A percentile compares a stretch with the other conserved stretches of the same genome.
These are phyloP conservation scores for Venturia canescens DNA, from an alignment of 1,140 invertebrate species.

Conservation along the genomic window DNA sequence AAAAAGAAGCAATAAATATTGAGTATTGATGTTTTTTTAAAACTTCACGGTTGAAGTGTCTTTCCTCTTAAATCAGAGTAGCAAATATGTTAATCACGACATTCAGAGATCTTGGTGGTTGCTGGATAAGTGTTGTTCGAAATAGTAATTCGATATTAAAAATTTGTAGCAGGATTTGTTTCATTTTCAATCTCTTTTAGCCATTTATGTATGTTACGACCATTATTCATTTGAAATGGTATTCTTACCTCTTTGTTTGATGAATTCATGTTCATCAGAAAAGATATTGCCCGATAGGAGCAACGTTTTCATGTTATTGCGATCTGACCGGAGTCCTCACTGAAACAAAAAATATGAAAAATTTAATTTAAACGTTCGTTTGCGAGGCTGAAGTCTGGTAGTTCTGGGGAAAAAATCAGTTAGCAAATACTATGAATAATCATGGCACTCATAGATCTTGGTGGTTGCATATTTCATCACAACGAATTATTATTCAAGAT, in stretches of 20 bases:
- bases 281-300: too few species aligned
- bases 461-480: slow-evolving; percentile 53
- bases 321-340: not conserved
- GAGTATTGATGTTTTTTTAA: not conserved
- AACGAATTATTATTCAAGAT: too few species aligned
- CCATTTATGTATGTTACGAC: too few species aligned
- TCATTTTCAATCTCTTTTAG: too few species aligned
- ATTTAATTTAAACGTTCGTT: not conserved
- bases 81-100: slow-evolving; percentile 60
- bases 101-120: slow-evolving; percentile 62
- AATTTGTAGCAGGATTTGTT: too few species aligned
- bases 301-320: too few species aligned
- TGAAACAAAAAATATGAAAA: not conserved
- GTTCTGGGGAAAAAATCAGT: slow-evolving; percentile 47
- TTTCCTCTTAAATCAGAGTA: slow-evolving; percentile 39
- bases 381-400: not conserved
- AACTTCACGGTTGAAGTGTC: not conserved
- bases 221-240: too few species aligned
- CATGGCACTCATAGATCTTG: slow-evolving; percentile 63
- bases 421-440: slow-evolving; percentile 61
- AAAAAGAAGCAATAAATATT: not conserved
- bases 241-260: too few species aligned
- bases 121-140: too few species aligned
- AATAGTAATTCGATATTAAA: too few species aligned
- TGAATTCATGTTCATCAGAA: too few species aligned